phyloP scores from a whole-genome alignment of 2,797 vertebrate species.

The Spea hammondii region DNA sequence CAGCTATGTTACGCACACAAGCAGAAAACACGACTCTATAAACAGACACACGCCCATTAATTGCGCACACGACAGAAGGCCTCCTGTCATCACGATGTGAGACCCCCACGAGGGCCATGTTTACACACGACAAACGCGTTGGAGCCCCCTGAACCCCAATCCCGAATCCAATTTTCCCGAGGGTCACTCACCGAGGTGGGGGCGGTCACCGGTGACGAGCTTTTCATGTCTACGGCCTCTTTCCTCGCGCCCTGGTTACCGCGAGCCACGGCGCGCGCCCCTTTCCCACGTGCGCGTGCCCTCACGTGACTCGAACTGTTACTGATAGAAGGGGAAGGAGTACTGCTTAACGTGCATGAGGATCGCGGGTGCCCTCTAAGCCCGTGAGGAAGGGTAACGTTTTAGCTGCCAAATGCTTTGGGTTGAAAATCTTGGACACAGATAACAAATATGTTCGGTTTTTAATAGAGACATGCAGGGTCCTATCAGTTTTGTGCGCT shows the following conservation, averaged over 20 bases:
- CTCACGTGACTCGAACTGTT: slow-evolving; percentile 30
- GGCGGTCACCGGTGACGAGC: slow-evolving; percentile 45
- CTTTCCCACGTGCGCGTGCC: not conserved
- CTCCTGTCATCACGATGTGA: not conserved
- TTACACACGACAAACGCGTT: not conserved
- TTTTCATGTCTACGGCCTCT: slow-evolving; percentile 51
- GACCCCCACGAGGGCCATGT: not conserved
- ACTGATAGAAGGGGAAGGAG: not conserved
- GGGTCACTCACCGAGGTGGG: slow-evolving; percentile 48
- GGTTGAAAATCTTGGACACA: too few species aligned
- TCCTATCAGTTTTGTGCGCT: too few species aligned
- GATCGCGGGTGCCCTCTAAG: too few species aligned
- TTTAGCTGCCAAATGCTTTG: too few species aligned
- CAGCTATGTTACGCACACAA: not conserved
- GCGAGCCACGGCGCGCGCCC: slow-evolving; percentile 13
- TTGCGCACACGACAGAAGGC: slow-evolving; percentile 15
- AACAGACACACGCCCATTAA: slow-evolving; percentile 30
- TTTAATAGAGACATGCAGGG: too few species aligned
- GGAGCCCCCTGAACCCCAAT: not conserved
- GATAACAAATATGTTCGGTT: too few species aligned
- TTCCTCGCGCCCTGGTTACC: slow-evolving; percentile 32
- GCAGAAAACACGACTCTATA: not conserved
- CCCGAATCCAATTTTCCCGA: not conserved
- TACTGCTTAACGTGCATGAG: too few species aligned
- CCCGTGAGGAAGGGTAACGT: too few species aligned